phyloP scores from a whole-genome alignment of 2,113 vertebrate species.

The Haliaeetus leucogaster region DNA sequence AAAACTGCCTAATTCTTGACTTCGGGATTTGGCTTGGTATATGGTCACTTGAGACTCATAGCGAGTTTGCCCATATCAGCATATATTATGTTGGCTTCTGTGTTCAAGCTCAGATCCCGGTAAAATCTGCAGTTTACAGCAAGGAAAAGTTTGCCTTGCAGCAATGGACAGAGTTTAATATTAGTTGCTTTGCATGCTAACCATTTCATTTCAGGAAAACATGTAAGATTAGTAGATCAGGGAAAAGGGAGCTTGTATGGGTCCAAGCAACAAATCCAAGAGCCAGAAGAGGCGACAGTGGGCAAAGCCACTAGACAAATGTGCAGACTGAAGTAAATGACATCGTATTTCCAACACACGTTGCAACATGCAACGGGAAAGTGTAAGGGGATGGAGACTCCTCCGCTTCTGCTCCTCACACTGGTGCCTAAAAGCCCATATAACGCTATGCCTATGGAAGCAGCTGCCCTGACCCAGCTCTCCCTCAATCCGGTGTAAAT shows the following conservation, averaged over 20 bases:
- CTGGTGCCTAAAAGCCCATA: not conserved
- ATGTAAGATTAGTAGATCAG: not conserved
- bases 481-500: not conserved
- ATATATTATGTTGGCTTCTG: not conserved
- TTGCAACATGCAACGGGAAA: not conserved
- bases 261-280: not conserved
- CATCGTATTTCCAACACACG: not conserved
- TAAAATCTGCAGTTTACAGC: conserved; percentile 6
- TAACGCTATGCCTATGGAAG: not conserved
- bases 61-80: not conserved
- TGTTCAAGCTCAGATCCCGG: not conserved
- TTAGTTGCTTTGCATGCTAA: not conserved
- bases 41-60: not conserved
- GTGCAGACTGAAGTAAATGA: not conserved
- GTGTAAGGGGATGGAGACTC: not conserved
- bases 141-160: not conserved
- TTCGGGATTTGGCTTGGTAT: not conserved
- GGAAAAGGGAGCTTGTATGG: not conserved
- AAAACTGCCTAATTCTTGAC: not conserved
- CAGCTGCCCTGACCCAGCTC: not conserved
- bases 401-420: not conserved
- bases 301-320: not conserved
- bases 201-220: not conserved
- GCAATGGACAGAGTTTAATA: not conserved
- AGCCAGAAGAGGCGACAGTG: not conserved